Evolutionary conservation across 1,140 invertebrate genomes (phyloP).

Genomic region (Cyrtorhinus lividipennis): DNA sequence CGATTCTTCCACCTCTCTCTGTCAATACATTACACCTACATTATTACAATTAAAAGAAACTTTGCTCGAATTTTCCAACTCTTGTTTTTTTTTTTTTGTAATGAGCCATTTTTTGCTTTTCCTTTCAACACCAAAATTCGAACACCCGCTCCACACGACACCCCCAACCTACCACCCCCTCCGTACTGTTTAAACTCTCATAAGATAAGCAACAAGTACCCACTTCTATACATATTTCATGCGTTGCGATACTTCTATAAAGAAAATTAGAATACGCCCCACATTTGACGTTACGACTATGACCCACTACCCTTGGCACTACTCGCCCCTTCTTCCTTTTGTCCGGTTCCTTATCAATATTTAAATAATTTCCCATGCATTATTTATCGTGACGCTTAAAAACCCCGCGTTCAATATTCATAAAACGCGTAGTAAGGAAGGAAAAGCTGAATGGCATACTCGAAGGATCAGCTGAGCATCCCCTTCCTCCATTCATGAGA

Average conservation of each 20-base stretch:
- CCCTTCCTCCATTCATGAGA: too few relatives aligned
- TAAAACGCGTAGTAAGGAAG: neutral
- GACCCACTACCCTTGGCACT: slow-evolving; percentile 6
- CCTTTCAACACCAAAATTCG: slow-evolving; percentile 1
- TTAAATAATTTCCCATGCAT: neutral
- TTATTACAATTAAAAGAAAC: slow-evolving; percentile 25
- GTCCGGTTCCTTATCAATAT: slow-evolving; percentile 1
- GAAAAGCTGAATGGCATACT: neutral
- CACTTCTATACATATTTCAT: slow-evolving; percentile 15
- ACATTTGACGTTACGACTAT: slow-evolving; percentile 5
- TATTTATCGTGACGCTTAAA: neutral
- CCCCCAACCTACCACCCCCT: neutral
- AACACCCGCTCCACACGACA: neutral
- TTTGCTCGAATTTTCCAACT: slow-evolving; percentile 4
- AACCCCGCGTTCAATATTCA: neutral
- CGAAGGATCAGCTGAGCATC: neutral
- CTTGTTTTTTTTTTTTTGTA: too few relatives aligned
- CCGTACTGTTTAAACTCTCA: slow-evolving; percentile 12
- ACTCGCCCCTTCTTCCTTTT: too few relatives aligned
- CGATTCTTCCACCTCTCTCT: slow-evolving; percentile 19
- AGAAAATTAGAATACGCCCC: slow-evolving; percentile 15
- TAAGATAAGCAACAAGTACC: slow-evolving; percentile 16
- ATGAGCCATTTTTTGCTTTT: neutral
- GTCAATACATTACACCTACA: slow-evolving; percentile 27
- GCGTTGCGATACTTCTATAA: slow-evolving; percentile 8